phyloP scores from a whole-genome alignment of 2,113 vertebrate species.

The Epinephelus cyanopodus region DNA sequence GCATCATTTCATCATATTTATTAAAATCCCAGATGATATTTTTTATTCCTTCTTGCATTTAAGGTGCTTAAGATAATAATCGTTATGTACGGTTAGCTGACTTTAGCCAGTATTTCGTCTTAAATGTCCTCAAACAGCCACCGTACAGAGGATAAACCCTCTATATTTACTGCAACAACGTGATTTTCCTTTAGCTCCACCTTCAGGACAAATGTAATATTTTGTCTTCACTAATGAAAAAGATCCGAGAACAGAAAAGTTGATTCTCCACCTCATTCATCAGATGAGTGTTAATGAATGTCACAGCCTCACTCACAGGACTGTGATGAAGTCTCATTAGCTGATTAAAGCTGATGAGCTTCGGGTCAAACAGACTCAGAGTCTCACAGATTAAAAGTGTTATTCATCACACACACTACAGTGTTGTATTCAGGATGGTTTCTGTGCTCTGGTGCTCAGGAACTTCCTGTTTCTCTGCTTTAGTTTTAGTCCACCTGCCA shows the following conservation, averaged over 20 bases:
- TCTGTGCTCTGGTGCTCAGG: not conserved
- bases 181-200: not conserved
- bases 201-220: not conserved
- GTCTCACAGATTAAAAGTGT: not conserved
- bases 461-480: slow-evolving; percentile 33
- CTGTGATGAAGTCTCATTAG: not conserved
- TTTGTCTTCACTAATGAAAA: too few species aligned
- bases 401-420: too few species aligned
- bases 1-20: too few species aligned
- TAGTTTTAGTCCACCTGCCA: not conserved
- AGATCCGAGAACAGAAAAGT: too few species aligned
- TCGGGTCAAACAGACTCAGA: not conserved
- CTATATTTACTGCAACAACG: not conserved
- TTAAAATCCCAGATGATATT: not conserved
- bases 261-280: not conserved
- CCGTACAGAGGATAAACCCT: not conserved
- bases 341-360: not conserved
- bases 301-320: not conserved
- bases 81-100: not conserved
- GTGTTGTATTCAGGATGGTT: not conserved
- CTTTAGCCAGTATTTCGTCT: not conserved
- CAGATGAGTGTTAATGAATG: not conserved
- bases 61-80: not conserved
- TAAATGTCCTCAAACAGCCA: not conserved
- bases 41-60: not conserved